Conservation (phyloP, 2,888 invertebrate species). For the Venusia cambrica region DNA sequence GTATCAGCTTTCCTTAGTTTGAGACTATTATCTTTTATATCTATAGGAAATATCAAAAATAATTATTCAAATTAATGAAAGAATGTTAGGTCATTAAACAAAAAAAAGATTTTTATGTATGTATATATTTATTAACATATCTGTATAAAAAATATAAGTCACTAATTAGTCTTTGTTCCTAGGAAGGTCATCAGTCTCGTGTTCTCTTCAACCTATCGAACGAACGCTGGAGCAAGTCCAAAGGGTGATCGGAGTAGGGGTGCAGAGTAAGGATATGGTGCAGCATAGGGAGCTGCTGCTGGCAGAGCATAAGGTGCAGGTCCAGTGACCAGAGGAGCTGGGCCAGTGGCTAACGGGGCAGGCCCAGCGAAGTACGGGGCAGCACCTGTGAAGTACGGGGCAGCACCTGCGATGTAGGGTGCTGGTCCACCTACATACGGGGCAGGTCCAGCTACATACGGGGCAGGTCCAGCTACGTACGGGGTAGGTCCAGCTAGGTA, state of each 20-base stretch:
- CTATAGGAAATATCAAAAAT: too few species aligned
- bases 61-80: too few species aligned
- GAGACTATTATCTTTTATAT: too few species aligned
- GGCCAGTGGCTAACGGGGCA: constrained; percentile 34
- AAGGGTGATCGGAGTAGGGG: constrained; percentile 52
- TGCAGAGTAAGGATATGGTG: constrained; percentile 39
- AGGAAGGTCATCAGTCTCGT: constrained; percentile 63
- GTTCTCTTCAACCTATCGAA: constrained; percentile 71
- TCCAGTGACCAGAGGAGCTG: constrained; percentile 32
- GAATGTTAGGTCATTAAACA: too few species aligned
- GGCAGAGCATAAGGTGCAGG: constrained; percentile 32
- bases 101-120: too few species aligned
- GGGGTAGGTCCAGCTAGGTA: constrained; percentile 35
- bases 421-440: constrained; percentile 33
- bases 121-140: too few species aligned
- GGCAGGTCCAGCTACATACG: constrained; percentile 33
- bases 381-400: constrained; percentile 30
- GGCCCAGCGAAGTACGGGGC: constrained; percentile 36
- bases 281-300: too few species aligned
- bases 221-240: constrained; percentile 63
- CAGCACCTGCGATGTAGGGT: constrained; percentile 34
- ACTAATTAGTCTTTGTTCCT: constrained; percentile 36
- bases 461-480: constrained; percentile 36
- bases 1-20: too few species aligned
- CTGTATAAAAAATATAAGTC: constrained; percentile 33